A percentile compares a stretch with the other conserved stretches of the same genome.
phyloP scores from a whole-genome alignment of 1,140 invertebrate species.

The Trichonephila clavata region DNA sequence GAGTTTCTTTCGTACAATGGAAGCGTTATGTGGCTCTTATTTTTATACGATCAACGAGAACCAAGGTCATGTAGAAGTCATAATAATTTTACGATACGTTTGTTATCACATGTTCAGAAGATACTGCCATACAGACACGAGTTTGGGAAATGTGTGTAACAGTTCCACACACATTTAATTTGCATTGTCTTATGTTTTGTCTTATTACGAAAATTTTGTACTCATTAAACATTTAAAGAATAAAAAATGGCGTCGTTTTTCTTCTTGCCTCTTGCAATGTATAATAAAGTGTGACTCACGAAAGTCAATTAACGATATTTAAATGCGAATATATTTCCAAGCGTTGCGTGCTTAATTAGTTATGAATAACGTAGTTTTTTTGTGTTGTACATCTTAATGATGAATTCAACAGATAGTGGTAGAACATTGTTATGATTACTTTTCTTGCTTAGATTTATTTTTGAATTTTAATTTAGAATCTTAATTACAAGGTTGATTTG shows the following conservation, averaged over 20 bases:
- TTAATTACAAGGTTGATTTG: too few relatives aligned
- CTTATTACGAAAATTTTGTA: neutral
- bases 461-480: too few relatives aligned
- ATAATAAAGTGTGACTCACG: neutral
- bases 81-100: constrained; percentile 62
- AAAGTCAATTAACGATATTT: neutral
- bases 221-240: constrained; percentile 6
- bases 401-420: too few relatives aligned
- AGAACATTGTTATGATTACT: too few relatives aligned
- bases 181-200: constrained; percentile 1
- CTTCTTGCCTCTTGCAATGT: neutral
- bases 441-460: too few relatives aligned
- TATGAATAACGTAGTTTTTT: too few relatives aligned
- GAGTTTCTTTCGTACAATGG: constrained; percentile 36
- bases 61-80: constrained; percentile 61
- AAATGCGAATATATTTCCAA: neutral
- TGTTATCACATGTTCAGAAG: constrained; percentile 30
- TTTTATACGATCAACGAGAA: constrained; percentile 28
- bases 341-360: too few relatives aligned
- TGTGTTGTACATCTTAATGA: too few relatives aligned
- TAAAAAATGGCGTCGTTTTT: neutral
- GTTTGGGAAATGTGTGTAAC: constrained; percentile 34
- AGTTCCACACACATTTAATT: neutral
- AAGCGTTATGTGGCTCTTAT: constrained; percentile 43
- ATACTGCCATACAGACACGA: neutral